These are phyloP conservation scores for Prionailurus bengalensis DNA, from an alignment of 2,113 vertebrate genomes.

Conservation along the genomic window DNA sequence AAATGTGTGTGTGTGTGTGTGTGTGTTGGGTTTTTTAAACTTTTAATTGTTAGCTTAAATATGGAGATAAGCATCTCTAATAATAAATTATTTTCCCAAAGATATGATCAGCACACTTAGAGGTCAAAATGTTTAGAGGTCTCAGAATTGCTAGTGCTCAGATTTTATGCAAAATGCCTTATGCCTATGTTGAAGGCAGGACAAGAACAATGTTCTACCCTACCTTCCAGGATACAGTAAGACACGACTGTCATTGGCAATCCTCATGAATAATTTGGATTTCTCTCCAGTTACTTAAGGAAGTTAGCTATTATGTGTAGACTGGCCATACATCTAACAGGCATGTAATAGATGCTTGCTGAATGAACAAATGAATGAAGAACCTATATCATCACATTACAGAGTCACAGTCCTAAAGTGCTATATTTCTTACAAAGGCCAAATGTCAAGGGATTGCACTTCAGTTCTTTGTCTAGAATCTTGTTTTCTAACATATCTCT, in stretches of 20 bases:
- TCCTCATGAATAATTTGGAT: conserved; percentile 46
- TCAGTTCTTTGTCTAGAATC: not conserved
- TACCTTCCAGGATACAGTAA: not conserved
- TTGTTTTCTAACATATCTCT: conserved; percentile 23
- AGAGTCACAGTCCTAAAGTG: not conserved
- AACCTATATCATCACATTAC: not conserved
- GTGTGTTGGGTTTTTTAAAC: not conserved
- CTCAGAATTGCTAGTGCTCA: not conserved
- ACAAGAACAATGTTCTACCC: not conserved
- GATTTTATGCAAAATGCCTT: not conserved
- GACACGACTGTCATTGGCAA: not conserved
- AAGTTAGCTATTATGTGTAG: conserved; percentile 9
- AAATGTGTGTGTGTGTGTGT: not conserved
- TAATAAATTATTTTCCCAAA: not conserved
- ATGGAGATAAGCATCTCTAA: not conserved
- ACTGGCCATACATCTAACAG: not conserved
- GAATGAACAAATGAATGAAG: conserved; percentile 27
- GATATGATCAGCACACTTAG: not conserved
- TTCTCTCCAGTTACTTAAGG: conserved; percentile 52
- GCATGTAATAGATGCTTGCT: conserved; percentile 10
- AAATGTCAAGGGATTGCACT: not conserved
- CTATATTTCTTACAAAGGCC: not conserved
- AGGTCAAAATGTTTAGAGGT: not conserved
- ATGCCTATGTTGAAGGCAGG: not conserved
- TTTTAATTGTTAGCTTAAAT: not conserved